phyloP scores from a whole-genome alignment of 2,113 vertebrate species.

The Felis catus region F.catus_Fca126_mat1.0 CM031418.1:92853501-92854000 shows the following conservation, averaged over 20 bases:
- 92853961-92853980: not conserved
- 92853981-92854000: not conserved
- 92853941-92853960: not conserved
- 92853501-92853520: conserved; percentile 34
- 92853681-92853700: conserved; percentile 5
- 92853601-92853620: conserved; percentile 10
- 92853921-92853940: not conserved
- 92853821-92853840: not conserved
- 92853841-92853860: not conserved
- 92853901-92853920: not conserved
- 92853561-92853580: not conserved
- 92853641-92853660: conserved; percentile 7
- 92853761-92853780: not conserved
- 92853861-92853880: not conserved
- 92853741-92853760: not conserved
- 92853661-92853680: conserved; percentile 43
- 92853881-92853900: not conserved
- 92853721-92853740: not conserved
- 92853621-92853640: conserved; percentile 4
- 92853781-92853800: not conserved
- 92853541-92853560: not conserved
- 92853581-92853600: conserved; percentile 43
- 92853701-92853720: not conserved
- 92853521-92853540: conserved; percentile 41
- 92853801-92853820: not conserved